phyloP scores from a whole-genome alignment of 2,888 invertebrate species.

The Esperia sulphurella region DNA sequence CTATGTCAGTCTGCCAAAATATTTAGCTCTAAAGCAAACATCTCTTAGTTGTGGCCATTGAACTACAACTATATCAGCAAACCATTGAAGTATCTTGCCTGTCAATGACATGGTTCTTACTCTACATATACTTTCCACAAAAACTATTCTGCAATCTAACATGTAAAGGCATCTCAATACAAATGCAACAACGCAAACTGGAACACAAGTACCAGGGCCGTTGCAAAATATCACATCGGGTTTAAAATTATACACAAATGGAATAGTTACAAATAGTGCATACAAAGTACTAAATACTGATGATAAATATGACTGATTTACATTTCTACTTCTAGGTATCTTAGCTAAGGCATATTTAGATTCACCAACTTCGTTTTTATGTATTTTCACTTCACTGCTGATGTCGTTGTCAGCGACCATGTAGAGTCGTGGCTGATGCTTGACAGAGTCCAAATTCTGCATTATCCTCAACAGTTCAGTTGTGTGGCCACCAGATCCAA shows the following conservation, averaged over 20 bases:
- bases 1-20: conserved; percentile 83
- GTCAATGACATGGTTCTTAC: conserved; percentile 93
- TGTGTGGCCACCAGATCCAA: conserved; percentile 95
- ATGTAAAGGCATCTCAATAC: conserved; percentile 84
- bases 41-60: conserved; percentile 92
- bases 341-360: conserved; percentile 68
- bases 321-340: conserved; percentile 92
- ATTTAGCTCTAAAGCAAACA: conserved; percentile 83
- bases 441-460: conserved; percentile 77
- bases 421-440: conserved; percentile 87
- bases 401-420: conserved; percentile 88
- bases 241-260: conserved; percentile 82
- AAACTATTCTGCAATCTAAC: conserved; percentile 87
- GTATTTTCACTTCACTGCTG: conserved; percentile 85
- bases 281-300: conserved; percentile 88
- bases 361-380: conserved; percentile 59
- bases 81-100: conserved; percentile 90
- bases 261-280: conserved; percentile 84
- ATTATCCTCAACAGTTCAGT: conserved; percentile 93
- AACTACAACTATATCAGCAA: conserved; percentile 93
- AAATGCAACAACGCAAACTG: conserved; percentile 89
- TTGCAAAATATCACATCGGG: conserved; percentile 94
- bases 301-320: conserved; percentile 90
- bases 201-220: conserved; percentile 98
- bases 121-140: conserved; percentile 96